phyloP scores from a whole-genome alignment of 64 coral and sea anemone genomes.

The Astreopora myriophthalma region DNA sequence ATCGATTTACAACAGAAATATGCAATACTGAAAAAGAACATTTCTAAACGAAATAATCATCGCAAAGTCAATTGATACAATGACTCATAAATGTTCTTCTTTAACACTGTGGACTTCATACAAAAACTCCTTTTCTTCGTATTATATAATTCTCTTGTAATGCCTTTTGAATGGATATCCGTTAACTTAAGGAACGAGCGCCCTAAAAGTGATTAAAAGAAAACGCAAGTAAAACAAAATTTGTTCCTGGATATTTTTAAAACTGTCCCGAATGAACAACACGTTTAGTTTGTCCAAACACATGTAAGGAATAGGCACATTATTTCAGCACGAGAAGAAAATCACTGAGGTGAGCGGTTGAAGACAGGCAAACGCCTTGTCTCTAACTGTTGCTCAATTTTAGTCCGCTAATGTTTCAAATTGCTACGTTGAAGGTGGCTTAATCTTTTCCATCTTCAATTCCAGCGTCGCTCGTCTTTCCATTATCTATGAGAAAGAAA shows the following conservation, averaged over 20 bases:
- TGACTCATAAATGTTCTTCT: neutral
- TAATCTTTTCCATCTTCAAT: conserved; percentile 31
- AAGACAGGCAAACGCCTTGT: neutral
- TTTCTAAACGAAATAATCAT: neutral
- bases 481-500: conserved; percentile 39
- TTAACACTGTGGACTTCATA: neutral
- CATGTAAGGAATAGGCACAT: neutral
- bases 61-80: no score
- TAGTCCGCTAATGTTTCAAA: neutral
- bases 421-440: neutral
- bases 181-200: neutral
- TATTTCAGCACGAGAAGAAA: neutral
- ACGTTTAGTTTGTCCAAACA: neutral
- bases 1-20: neutral
- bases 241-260: neutral
- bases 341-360: neutral
- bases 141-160: conserved; percentile 22
- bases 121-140: neutral
- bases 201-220: conserved; percentile 1
- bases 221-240: conserved; percentile 16
- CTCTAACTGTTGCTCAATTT: neutral
- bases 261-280: neutral
- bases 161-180: neutral
- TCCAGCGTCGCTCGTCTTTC: conserved; percentile 54
- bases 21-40: neutral